Evolutionary conservation across 2,113 vertebrate genomes (phyloP), one percentile per base, ranked within the genome.

Genomic region (Tringa solitaria): DNA sequence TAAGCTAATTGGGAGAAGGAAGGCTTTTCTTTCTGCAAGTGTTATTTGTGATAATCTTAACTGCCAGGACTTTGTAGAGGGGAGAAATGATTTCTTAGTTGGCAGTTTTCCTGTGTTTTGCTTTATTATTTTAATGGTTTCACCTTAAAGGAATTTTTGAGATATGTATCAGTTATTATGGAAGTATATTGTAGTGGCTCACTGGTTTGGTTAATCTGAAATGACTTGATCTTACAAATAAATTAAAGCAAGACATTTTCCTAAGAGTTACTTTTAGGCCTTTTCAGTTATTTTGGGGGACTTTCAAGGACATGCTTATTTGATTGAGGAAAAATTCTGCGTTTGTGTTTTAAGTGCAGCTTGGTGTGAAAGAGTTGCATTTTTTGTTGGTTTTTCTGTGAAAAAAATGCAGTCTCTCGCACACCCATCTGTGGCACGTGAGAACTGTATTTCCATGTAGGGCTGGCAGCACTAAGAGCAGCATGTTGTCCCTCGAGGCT

Each of bases 341-440:
- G 1, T 59, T 82, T 77, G 16, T 46, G 10, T 84, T 60, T 53
- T 22, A 41, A 22, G 54, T 28, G 11, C 33, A 72, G 43, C 13
- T 32, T 50, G 12, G 9, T 35, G 37, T 9, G 57, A 48, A 4
- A 27, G 26, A 22, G 32, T 54, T 63, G 18, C 1, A 0, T 51
- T 39, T 65, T 41, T 1, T 46, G 37, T 39, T 39, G 39, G 0
- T 51, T 76, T 84, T 48, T 9, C 41, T 81, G 67, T 48, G 61
- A 2, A 27, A 32, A 67, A n/a, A 65, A 43, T 5, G 14, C 26
- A 63, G 4, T 32, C 39, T 33, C 63, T 67, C 0, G 1, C 19
- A 12, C 18, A 6, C 6, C 35, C n/a, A 5, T 13, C 21, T 10
- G 16, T 41, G 63, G 4, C 14, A 8, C 0, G 1, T 0, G 18